phyloP scores from a whole-genome alignment of 2,888 invertebrate species.

The Eumacrocentrus americanus region DNA sequence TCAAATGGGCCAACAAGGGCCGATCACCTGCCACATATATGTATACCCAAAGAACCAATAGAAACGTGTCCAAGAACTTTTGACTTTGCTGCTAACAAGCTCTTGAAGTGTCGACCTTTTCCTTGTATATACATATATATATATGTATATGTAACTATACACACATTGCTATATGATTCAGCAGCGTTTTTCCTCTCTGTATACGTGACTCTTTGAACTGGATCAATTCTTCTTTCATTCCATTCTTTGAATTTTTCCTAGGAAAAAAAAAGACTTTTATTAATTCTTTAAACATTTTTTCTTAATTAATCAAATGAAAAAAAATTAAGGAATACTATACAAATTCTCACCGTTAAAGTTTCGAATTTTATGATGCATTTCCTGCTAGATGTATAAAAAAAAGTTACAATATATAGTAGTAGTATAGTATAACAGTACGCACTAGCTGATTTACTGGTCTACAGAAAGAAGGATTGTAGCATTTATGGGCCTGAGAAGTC shows the following conservation, averaged over 20 bases:
- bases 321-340: no score
- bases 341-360: neutral
- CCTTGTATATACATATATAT: no score
- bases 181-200: no score
- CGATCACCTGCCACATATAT: conserved; percentile 30
- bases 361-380: neutral
- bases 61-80: conserved; percentile 21
- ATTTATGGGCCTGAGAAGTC: conserved; percentile 18
- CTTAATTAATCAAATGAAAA: no score
- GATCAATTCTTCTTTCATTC: no score
- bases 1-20: conserved; percentile 27
- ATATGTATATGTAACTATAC: no score
- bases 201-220: no score
- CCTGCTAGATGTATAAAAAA: neutral
- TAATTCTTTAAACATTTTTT: neutral
- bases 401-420: neutral
- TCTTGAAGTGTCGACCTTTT: conserved; percentile 34
- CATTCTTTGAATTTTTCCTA: neutral
- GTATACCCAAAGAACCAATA: conserved; percentile 18
- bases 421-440: neutral
- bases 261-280: no score
- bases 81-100: conserved; percentile 38
- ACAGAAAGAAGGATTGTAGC: conserved; percentile 5
- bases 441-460: conserved; percentile 18
- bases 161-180: no score